phyloP scores from a whole-genome alignment of 1,140 invertebrate species.

The Drosophila pectinifera region DNA sequence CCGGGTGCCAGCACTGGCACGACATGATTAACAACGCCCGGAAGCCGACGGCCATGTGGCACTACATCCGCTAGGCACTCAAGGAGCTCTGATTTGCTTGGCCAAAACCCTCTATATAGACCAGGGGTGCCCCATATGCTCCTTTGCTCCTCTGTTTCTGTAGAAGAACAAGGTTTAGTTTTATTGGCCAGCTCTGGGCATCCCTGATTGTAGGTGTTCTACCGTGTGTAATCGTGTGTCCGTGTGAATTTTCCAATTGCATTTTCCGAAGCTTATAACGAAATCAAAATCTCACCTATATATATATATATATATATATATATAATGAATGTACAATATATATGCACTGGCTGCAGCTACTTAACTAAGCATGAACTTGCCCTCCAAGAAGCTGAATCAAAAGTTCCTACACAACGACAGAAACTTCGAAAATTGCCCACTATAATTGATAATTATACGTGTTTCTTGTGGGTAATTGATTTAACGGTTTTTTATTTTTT shows the following conservation, averaged over 20 bases:
- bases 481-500: constrained; percentile 25
- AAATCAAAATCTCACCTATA: constrained; percentile 34
- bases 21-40: constrained; percentile 93
- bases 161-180: neutral
- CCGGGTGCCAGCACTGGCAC: constrained; percentile 90
- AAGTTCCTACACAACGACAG: constrained; percentile 63
- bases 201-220: constrained; percentile 23
- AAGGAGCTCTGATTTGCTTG: constrained; percentile 16
- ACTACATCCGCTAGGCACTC: constrained; percentile 88
- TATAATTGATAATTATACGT: constrained; percentile 4
- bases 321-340: constrained; percentile 24
- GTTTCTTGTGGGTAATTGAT: constrained; percentile 22
- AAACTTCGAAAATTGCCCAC: constrained; percentile 34
- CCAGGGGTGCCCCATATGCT: constrained; percentile 2
- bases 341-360: constrained; percentile 24
- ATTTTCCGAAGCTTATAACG: constrained; percentile 35
- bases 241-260: constrained; percentile 43
- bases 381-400: constrained; percentile 68
- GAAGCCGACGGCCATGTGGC: constrained; percentile 93
- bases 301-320: constrained; percentile 5
- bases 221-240: constrained; percentile 21
- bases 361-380: constrained; percentile 32
- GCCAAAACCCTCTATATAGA: constrained; percentile 1
- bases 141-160: neutral
- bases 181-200: neutral